phyloP scores from a whole-genome alignment of 1,140 invertebrate genomes.

The Rhyzopertha dominica region DNA sequence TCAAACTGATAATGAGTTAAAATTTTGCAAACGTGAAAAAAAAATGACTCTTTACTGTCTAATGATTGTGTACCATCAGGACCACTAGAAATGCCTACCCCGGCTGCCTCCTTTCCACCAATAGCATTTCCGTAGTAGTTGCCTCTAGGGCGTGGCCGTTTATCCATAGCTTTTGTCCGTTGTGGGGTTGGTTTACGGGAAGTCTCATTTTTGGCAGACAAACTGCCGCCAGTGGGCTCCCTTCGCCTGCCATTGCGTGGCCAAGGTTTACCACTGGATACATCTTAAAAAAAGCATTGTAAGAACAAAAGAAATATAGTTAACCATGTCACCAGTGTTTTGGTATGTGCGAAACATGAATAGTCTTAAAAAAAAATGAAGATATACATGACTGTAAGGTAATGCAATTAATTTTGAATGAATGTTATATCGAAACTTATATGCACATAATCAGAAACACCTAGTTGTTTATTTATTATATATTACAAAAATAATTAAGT shows the following conservation, averaged over 20 bases:
- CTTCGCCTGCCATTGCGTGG: constrained; percentile 58
- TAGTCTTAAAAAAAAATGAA: no score
- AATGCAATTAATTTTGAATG: no score
- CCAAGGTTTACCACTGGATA: constrained; percentile 54
- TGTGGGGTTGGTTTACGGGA: constrained; percentile 56
- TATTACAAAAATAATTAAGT: no score
- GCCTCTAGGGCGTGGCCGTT: constrained; percentile 69
- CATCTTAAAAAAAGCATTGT: constrained; percentile 48
- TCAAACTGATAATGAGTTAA: no score
- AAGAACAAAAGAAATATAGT: constrained; percentile 7
- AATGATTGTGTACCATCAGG: no score
- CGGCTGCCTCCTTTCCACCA: constrained; percentile 67
- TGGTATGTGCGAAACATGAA: neutral
- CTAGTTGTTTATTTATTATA: no score
- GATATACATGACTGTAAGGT: no score
- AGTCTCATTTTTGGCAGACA: constrained; percentile 56
- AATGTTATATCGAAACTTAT: no score
- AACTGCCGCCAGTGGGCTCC: constrained; percentile 53
- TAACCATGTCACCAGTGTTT: neutral
- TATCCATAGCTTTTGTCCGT: constrained; percentile 58
- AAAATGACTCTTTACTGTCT: no score
- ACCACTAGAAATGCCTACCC: constrained; percentile 55
- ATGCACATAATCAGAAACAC: no score
- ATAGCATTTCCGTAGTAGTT: constrained; percentile 46
- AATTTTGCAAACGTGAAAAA: no score